Evolutionary conservation across 2,113 vertebrate species (phyloP).

Genomic region (Gracilinanus agilis): DNA sequence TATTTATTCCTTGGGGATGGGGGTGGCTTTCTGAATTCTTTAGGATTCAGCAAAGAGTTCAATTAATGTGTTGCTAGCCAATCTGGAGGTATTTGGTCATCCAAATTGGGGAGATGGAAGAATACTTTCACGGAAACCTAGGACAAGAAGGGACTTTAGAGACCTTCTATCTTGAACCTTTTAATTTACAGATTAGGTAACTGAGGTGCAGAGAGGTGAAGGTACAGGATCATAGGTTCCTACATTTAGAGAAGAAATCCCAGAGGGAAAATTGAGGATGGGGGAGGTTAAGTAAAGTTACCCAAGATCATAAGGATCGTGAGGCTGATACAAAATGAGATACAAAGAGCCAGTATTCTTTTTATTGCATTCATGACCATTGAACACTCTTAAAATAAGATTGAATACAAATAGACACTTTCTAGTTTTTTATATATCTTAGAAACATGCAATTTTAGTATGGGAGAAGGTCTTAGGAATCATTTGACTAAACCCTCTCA

Average conservation of each 20-base stretch:
- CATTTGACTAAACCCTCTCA: constrained; percentile 14
- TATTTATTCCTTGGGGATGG: constrained; percentile 3
- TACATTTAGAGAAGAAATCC: background rate
- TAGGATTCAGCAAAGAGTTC: constrained; percentile 34
- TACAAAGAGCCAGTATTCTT: background rate
- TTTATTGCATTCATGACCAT: background rate
- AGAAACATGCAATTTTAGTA: constrained; percentile 14
- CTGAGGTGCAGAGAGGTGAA: background rate
- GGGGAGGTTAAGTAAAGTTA: background rate
- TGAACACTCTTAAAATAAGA: constrained; percentile 1
- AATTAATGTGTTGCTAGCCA: background rate
- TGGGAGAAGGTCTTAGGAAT: background rate
- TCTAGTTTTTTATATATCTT: background rate
- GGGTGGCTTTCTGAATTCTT: constrained; percentile 14
- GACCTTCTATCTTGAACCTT: background rate
- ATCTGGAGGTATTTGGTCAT: background rate
- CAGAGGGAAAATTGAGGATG: background rate
- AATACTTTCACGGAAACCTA: background rate
- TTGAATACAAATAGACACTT: background rate
- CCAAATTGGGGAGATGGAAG: background rate
- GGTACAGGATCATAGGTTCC: background rate
- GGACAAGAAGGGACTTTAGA: background rate
- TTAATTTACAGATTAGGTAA: background rate
- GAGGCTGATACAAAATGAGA: background rate
- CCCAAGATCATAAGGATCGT: background rate